Percentiles rank a stretch among this genome's conserved stretches.
phyloP scores from a whole-genome alignment of 2,888 invertebrate genomes.

The Hydriomena furcata region DNA sequence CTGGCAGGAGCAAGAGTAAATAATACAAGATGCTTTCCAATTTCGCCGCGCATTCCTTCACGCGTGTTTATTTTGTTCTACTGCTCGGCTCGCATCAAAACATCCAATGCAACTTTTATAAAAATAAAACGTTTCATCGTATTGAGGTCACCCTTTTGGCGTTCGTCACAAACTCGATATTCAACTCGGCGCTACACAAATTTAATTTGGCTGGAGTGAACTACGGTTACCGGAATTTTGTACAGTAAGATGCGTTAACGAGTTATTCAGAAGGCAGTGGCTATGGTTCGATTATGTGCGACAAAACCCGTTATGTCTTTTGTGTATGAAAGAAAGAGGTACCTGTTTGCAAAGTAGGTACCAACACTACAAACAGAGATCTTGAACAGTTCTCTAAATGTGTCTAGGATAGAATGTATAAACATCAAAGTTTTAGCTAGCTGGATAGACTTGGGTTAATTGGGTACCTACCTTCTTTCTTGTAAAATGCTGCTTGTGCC shows the following conservation, averaged over 20 bases:
- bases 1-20: conserved; percentile 41
- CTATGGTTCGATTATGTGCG: conserved; percentile 14
- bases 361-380: too few relatives aligned
- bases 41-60: conserved; percentile 62
- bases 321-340: background rate
- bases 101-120: conserved; percentile 49
- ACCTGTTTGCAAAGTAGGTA: too few relatives aligned
- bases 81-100: conserved; percentile 47
- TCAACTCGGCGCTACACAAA: conserved; percentile 32
- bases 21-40: conserved; percentile 56
- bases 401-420: too few relatives aligned
- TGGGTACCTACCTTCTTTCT: too few relatives aligned
- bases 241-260: conserved; percentile 21
- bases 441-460: too few relatives aligned
- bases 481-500: too few relatives aligned
- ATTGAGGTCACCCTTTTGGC: conserved; percentile 49
- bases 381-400: too few relatives aligned
- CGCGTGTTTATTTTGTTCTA: conserved; percentile 61
- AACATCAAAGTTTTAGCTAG: too few relatives aligned
- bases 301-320: background rate
- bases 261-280: conserved; percentile 11
- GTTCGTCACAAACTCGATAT: conserved; percentile 45
- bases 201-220: conserved; percentile 30
- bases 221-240: conserved; percentile 27
- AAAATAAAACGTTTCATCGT: conserved; percentile 44